A percentile compares a stretch with the other conserved stretches of the same genome.
Conservation (phyloP, 2,113 vertebrate genomes). For the Cinclus cinclus region DNA sequence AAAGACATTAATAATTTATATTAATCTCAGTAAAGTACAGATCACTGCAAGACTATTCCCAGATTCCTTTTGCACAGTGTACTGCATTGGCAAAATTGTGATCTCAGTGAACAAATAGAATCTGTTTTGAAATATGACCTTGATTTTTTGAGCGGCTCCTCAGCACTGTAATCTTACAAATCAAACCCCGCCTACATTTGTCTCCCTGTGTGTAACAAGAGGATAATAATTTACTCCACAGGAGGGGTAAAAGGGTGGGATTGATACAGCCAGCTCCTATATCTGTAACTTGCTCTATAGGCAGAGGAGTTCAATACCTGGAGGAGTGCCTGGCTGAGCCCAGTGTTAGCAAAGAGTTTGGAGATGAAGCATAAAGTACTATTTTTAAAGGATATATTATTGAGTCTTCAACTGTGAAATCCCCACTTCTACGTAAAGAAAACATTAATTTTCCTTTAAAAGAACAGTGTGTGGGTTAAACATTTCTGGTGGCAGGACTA, state of each 20-base stretch:
- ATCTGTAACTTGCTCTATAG: background rate
- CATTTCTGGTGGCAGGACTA: constrained; percentile 8
- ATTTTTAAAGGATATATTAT: constrained; percentile 9
- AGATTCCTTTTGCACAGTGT: background rate
- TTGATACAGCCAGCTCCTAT: background rate
- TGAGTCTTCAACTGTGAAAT: constrained; percentile 23
- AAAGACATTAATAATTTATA: background rate
- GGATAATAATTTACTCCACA: background rate
- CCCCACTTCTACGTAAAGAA: constrained; percentile 24
- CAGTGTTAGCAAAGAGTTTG: background rate
- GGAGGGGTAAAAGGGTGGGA: background rate
- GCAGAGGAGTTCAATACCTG: background rate
- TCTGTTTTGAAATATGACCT: background rate
- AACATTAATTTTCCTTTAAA: constrained; percentile 56
- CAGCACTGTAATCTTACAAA: background rate
- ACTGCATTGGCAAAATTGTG: background rate
- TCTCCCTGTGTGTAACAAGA: background rate
- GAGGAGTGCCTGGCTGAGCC: background rate
- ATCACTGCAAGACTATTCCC: background rate
- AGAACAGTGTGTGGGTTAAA: constrained; percentile 27
- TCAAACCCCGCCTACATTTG: background rate
- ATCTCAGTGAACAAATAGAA: background rate
- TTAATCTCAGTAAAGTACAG: background rate
- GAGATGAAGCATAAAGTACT: background rate
- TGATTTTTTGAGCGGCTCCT: background rate